A percentile compares a stretch with the other conserved stretches of the same genome.
phyloP scores from a whole-genome alignment of 2,113 vertebrate species.

The Hydrolagus affinis region DNA sequence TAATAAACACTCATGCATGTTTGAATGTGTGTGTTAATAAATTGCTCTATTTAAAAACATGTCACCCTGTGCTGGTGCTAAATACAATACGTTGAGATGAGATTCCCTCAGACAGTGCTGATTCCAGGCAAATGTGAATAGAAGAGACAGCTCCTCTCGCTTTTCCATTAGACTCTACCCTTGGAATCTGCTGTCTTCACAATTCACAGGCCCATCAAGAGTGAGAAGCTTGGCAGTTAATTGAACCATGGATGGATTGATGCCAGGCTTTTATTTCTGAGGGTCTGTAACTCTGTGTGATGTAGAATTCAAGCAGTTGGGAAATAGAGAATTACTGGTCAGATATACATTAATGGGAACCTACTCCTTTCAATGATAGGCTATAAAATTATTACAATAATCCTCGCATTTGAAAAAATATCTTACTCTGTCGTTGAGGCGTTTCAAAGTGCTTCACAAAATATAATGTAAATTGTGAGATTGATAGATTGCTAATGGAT shows the following conservation, averaged over 20 bases:
- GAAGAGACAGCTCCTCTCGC: not conserved
- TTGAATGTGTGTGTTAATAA: not conserved
- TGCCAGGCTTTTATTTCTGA: not conserved
- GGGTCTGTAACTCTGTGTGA: no score
- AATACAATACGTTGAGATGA: not conserved
- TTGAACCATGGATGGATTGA: not conserved
- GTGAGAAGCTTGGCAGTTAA: not conserved
- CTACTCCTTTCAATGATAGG: no score
- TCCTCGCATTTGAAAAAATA: no score
- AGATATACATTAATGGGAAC: no score
- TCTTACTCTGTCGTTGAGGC: no score
- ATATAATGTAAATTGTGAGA: no score
- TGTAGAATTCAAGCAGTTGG: no score
- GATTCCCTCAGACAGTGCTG: not conserved
- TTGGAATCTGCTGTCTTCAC: not conserved
- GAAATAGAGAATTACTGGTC: no score
- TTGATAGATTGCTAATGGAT: no score
- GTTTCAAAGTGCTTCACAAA: no score
- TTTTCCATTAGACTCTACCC: not conserved
- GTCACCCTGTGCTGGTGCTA: not conserved
- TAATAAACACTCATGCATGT: not conserved
- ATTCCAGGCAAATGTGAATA: not conserved
- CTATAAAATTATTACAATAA: no score
- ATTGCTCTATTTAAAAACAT: not conserved
- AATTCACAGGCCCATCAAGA: not conserved